These are phyloP conservation scores for Hydractinia echinata DNA, from an alignment of 30 jellyfish, hydroid and myxozoan species.

Conservation along the genomic window DNA sequence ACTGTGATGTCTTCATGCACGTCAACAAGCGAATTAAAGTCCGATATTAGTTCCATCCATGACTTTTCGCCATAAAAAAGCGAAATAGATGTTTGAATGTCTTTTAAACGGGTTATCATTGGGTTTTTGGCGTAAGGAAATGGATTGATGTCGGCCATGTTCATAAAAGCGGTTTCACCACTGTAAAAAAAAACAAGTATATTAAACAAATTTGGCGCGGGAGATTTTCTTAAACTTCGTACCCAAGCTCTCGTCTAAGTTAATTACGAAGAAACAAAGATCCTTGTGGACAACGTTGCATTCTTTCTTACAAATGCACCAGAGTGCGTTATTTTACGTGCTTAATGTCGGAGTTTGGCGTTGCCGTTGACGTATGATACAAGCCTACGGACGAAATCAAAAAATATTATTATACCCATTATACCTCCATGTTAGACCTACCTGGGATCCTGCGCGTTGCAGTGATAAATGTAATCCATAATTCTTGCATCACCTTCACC, in stretches of 20 bases:
- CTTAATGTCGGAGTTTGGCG: too few species aligned
- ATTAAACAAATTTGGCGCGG: too few species aligned
- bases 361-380: too few species aligned
- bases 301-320: too few species aligned
- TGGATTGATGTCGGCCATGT: constrained; percentile 11
- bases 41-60: constrained; percentile 5
- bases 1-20: not conserved
- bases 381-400: too few species aligned
- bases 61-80: constrained; percentile 18
- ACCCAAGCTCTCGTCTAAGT: too few species aligned
- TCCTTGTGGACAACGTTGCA: too few species aligned
- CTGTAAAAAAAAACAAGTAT: not conserved
- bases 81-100: not conserved
- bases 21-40: not conserved
- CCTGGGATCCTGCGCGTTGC: constrained; percentile 58
- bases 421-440: not conserved
- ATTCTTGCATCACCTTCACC: constrained; percentile 42
- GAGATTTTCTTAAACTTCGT: too few species aligned
- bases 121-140: constrained; percentile 28
- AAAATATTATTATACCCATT: not conserved
- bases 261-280: too few species aligned
- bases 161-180: constrained; percentile 33
- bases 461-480: constrained; percentile 36
- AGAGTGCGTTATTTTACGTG: too few species aligned
- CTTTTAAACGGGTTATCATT: constrained; percentile 1